These are phyloP conservation scores for Zaprionus lineosus DNA, from an alignment of 2,888 invertebrate genomes.

Conservation along the genomic window DNA sequence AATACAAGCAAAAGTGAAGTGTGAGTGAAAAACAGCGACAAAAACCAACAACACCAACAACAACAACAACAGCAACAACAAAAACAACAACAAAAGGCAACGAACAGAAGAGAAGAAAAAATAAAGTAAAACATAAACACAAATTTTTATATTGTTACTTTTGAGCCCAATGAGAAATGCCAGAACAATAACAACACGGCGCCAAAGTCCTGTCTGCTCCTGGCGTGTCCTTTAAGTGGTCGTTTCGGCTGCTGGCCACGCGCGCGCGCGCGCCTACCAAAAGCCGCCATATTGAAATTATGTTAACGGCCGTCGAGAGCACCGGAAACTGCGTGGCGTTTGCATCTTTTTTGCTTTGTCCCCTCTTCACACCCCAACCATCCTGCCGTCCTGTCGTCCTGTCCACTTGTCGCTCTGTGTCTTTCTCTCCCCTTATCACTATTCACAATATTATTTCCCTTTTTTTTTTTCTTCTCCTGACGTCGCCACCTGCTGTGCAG, in stretches of 20 bases:
- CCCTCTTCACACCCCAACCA: background rate
- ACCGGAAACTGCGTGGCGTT: constrained; percentile 49
- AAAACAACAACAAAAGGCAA: background rate
- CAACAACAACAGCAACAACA: background rate
- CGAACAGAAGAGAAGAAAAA: constrained; percentile 1
- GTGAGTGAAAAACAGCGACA: constrained; percentile 44
- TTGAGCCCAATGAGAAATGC: constrained; percentile 48
- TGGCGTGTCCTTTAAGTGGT: constrained; percentile 61
- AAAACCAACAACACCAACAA: background rate
- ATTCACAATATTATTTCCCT: constrained; percentile 29
- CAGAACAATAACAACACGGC: constrained; percentile 10
- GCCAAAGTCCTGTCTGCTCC: constrained; percentile 6
- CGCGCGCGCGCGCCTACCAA: constrained; percentile 45
- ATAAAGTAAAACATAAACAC: constrained; percentile 64
- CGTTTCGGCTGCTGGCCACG: constrained; percentile 62
- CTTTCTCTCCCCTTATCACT: constrained; percentile 3
- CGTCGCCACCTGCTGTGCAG: constrained; percentile 42
- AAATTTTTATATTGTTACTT: constrained; percentile 69
- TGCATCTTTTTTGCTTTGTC: background rate
- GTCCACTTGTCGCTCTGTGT: too few species aligned
- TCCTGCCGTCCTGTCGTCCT: background rate
- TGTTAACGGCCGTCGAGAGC: constrained; percentile 59
- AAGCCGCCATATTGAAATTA: constrained; percentile 70
- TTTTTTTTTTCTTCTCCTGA: constrained; percentile 12
- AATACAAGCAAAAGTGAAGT: too few species aligned